Evolutionary conservation across 1,140 invertebrate genomes (phyloP).

Genomic region (Reticulitermes speratus): DNA sequence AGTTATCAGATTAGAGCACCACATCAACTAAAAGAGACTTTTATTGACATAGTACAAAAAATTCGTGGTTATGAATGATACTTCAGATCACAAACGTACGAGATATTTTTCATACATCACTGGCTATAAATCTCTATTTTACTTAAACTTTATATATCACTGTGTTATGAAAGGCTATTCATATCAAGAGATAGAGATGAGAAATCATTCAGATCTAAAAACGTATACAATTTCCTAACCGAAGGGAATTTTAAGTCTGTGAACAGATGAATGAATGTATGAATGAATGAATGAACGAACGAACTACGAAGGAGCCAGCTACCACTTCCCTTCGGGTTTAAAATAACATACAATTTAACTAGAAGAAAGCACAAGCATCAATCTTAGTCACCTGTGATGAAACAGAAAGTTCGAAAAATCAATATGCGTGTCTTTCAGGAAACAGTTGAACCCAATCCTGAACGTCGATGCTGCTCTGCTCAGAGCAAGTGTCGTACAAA

Average conservation of each 20-base stretch:
- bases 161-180: not conserved
- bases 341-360: not conserved
- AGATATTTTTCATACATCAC: not conserved
- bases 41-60: not conserved
- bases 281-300: not conserved
- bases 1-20: too few relatives aligned
- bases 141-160: not conserved
- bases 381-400: not conserved
- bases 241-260: not conserved
- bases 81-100: not conserved
- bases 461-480: not conserved
- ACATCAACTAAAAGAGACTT: not conserved
- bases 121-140: not conserved
- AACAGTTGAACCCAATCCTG: not conserved
- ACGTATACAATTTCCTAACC: not conserved
- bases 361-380: conserved; percentile 1
- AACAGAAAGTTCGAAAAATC: not conserved
- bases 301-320: not conserved
- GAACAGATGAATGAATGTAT: not conserved
- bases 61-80: not conserved
- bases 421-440: not conserved
- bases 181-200: not conserved
- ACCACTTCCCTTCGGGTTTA: not conserved
- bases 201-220: not conserved
- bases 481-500: not conserved